Base-by-base conservation (phyloP, 2,113 vertebrate genomes). In the Microcebus lehilahytsara region DNA sequence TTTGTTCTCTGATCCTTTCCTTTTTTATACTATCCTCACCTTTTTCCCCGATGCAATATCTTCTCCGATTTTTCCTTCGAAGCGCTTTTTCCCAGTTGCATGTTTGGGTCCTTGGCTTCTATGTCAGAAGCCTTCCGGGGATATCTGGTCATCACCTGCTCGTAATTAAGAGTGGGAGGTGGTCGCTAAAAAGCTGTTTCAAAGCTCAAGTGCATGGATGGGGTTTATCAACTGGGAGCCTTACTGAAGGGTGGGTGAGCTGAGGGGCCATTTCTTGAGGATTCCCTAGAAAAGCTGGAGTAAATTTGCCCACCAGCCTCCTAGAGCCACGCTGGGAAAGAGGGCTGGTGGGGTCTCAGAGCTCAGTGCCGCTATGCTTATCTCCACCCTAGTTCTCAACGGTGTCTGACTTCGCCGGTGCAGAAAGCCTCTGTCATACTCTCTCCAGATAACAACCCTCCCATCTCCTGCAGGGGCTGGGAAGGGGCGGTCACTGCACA, bases 331-430 rank as follows among this genome's bases (percentile, higher is more conserved):
- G 72, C 42, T 42, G 7, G 53, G 49, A 79, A 51, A 89, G 42
- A 49, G 75, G 49, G 7, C 83, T 12, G 37, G n/a, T 32, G n/a
- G 42, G 14, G 17, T 34, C 84, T 78, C 56, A 37, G 78, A 46
- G 85, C 13, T 77, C 37, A 83, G 34, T 6, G 0, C 42, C 22
- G 6, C 20, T 19, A 3, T 5, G 6, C 49, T 91, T 51, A 71
- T 56, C 78, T 22, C 80, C 6, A 37, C 56, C 19, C 49, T 11
- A 56, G 42, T 25, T 89, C 27, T 53, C 20, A 32, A 1, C 11
- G 0, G 14, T 9, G 30, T 20, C 75, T 53, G 19, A 25, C 0
- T 0, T 23, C 51, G 27, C n/a, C 30, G 1, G 12, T 9, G 30
- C 37, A 77, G 78, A 89, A 83, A 58, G 22, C n/a, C 5, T 4